A percentile compares a stretch with the other conserved stretches of the same genome.
Conservation (phyloP, 2,888 invertebrate genomes). For the Ashinkailepas kermadecensis region DNA sequence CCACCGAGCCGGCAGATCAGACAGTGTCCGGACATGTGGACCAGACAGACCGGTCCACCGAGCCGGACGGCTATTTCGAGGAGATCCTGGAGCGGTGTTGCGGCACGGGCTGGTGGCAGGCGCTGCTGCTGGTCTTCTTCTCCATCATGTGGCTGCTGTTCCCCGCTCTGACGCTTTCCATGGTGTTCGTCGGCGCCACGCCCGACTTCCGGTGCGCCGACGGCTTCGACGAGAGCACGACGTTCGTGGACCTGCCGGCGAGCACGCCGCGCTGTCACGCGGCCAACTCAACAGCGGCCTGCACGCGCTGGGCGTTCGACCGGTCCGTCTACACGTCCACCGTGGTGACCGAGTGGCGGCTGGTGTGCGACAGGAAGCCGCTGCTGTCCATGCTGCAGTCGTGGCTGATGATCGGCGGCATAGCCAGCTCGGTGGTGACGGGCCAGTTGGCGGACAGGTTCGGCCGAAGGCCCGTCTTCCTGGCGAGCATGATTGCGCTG, state of each 20-base stretch:
- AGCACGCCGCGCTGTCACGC: not conserved
- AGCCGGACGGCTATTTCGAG: not conserved
- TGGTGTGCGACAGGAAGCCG: constrained; percentile 31
- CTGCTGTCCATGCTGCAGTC: constrained; percentile 31
- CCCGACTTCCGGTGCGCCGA: constrained; percentile 6
- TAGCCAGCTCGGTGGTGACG: constrained; percentile 33
- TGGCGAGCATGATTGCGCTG: constrained; percentile 32
- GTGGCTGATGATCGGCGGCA: constrained; percentile 31
- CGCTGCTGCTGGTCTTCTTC: not conserved
- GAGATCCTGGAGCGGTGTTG: not conserved
- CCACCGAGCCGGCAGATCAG: too few species aligned
- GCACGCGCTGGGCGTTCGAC: constrained; percentile 27
- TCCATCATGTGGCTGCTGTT: constrained; percentile 21
- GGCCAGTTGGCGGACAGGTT: constrained; percentile 33
- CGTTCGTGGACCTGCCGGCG: constrained; percentile 16
- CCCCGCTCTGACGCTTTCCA: not conserved
- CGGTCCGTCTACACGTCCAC: constrained; percentile 28
- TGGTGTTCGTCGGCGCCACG: constrained; percentile 25
- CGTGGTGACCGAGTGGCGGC: constrained; percentile 31
- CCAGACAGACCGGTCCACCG: too few species aligned
- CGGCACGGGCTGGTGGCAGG: not conserved
- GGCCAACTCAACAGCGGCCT: constrained; percentile 8
- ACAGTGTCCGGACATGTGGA: too few species aligned
- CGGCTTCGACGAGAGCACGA: not conserved
- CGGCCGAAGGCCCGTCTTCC: constrained; percentile 33